phyloP scores from a whole-genome alignment of 2,888 invertebrate genomes.

The Nomada hirtipes region DNA sequence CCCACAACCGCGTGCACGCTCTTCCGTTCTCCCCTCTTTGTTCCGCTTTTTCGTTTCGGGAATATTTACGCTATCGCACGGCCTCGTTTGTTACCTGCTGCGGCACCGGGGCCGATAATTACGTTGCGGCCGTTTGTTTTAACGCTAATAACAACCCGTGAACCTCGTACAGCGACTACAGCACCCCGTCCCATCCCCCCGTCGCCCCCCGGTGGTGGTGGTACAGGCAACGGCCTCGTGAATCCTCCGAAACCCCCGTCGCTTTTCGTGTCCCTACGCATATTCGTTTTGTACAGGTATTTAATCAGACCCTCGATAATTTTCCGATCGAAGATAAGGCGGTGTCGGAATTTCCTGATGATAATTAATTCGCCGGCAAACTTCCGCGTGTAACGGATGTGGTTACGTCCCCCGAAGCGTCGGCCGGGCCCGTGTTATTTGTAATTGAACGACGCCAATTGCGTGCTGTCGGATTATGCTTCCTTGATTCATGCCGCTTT shows the following conservation, averaged over 20 bases:
- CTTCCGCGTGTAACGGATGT: slow-evolving; percentile 28
- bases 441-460: slow-evolving; percentile 22
- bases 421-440: slow-evolving; percentile 20
- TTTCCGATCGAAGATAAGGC: slow-evolving; percentile 64
- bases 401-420: background rate
- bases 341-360: slow-evolving; percentile 54
- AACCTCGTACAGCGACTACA: slow-evolving; percentile 46
- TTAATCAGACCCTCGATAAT: slow-evolving; percentile 70
- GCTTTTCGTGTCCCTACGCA: slow-evolving; percentile 28
- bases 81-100: slow-evolving; percentile 67
- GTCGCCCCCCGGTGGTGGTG: slow-evolving; percentile 1
- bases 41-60: slow-evolving; percentile 64
- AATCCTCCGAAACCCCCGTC: background rate
- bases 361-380: slow-evolving; percentile 66
- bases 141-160: slow-evolving; percentile 75
- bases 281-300: slow-evolving; percentile 66
- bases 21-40: slow-evolving; percentile 28
- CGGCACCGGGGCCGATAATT: slow-evolving; percentile 74
- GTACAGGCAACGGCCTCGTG: slow-evolving; percentile 19
- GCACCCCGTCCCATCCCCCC: background rate
- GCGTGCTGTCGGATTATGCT: background rate
- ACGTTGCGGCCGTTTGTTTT: slow-evolving; percentile 77
- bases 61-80: slow-evolving; percentile 71
- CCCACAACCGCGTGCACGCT: background rate
- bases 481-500: slow-evolving; percentile 15